Evolutionary conservation across 2,113 vertebrate species (phyloP).

Genomic region (Pica pica): DNA sequence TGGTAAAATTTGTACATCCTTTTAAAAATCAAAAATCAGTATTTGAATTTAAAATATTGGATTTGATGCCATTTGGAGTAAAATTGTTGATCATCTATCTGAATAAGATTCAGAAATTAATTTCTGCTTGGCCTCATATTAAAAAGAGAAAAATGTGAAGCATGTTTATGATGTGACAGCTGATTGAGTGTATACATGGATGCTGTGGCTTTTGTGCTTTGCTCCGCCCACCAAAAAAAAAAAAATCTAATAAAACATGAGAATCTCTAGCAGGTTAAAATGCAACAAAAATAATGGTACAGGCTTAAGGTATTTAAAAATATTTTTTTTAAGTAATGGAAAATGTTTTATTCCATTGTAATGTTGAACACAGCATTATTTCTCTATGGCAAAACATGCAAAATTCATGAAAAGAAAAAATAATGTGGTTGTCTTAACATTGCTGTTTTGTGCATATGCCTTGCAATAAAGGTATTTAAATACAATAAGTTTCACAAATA

Average conservation of each 20-base stretch:
- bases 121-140: neutral
- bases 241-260: neutral
- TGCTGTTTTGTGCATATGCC: neutral
- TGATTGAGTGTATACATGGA: neutral
- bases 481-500: neutral
- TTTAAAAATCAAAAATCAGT: neutral
- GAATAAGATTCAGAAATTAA: neutral
- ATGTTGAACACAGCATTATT: neutral
- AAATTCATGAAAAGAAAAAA: conserved; percentile 29
- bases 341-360: neutral
- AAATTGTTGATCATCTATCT: neutral
- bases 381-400: neutral
- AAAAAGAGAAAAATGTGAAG: conserved; percentile 14
- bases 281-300: neutral
- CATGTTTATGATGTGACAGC: neutral
- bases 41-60: neutral
- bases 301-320: neutral
- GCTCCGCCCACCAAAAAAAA: fast-evolving
- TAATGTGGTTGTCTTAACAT: neutral
- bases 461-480: neutral
- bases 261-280: neutral
- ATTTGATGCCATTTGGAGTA: neutral
- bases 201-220: conserved; percentile 13
- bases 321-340: neutral
- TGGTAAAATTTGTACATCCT: neutral